Conservation (phyloP, 2,113 vertebrate species). For the Nettapus auritus region DNA sequence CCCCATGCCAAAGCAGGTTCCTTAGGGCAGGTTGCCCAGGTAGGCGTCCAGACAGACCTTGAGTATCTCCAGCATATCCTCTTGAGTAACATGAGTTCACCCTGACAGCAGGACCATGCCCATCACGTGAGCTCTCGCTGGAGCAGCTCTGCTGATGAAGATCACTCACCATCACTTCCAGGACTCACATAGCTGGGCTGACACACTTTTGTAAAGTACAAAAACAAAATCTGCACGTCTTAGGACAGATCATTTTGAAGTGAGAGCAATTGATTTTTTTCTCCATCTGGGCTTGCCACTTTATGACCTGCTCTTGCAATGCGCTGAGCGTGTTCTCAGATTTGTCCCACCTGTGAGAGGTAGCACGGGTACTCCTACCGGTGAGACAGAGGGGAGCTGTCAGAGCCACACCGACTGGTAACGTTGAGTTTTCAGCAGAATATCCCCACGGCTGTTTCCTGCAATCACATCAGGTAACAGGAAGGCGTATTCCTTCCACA, state of each 20-base stretch:
- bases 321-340: neutral
- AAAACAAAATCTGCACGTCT: conserved; percentile 6
- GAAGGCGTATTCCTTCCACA: neutral
- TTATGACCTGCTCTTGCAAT: neutral
- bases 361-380: neutral
- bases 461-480: neutral
- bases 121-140: neutral
- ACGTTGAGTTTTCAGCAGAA: conserved; percentile 21
- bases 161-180: conserved; percentile 4
- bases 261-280: conserved; percentile 19
- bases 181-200: neutral
- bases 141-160: neutral
- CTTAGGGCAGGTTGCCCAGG: too few relatives aligned
- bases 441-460: neutral
- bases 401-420: neutral
- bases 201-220: neutral
- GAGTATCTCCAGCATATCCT: neutral
- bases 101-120: neutral
- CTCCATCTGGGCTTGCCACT: neutral
- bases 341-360: neutral
- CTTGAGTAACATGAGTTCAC: neutral
- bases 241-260: neutral
- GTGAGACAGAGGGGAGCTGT: neutral
- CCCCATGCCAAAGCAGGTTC: too few relatives aligned
- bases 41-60: too few relatives aligned